Evolutionary conservation across 2,113 vertebrate genomes (phyloP).

Genomic region (Cavia aperea): DNA sequence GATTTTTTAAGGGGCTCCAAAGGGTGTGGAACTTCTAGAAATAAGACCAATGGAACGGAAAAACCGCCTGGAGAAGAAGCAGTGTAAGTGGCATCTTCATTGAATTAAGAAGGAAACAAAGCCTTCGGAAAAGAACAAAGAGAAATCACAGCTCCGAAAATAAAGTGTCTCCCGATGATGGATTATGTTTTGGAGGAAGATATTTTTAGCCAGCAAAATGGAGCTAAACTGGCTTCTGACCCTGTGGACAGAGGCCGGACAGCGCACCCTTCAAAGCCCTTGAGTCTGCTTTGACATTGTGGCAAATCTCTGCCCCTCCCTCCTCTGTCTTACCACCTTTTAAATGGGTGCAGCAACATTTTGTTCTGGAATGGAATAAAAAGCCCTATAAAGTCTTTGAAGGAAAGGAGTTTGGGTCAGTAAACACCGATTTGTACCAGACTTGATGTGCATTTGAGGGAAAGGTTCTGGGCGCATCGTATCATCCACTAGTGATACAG

Average conservation of each 20-base stretch:
- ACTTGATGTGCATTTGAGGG: not conserved
- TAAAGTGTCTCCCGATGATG: not conserved
- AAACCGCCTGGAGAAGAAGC: not conserved
- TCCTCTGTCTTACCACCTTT: not conserved
- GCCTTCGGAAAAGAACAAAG: not conserved
- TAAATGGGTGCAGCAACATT: not conserved
- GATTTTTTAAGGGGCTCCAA: not conserved
- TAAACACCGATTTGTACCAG: not conserved
- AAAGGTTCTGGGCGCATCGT: not conserved
- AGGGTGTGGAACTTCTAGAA: slow-evolving; percentile 36
- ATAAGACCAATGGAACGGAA: not conserved
- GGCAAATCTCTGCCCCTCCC: not conserved
- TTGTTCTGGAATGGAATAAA: not conserved
- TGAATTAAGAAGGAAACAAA: slow-evolving; percentile 10
- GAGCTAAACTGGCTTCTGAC: slow-evolving; percentile 29
- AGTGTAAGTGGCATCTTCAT: not conserved
- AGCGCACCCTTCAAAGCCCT: not conserved
- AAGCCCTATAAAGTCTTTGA: not conserved
- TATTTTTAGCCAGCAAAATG: slow-evolving; percentile 24
- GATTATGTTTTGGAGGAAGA: not conserved
- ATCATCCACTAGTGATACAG: not conserved
- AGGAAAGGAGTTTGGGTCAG: not conserved
- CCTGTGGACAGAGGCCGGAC: not conserved
- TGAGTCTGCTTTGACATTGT: not conserved
- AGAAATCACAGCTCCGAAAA: slow-evolving; percentile 35